Evolutionary conservation across 2,888 invertebrate species (phyloP).

Genomic region (Andrena chrysosceles): DNA sequence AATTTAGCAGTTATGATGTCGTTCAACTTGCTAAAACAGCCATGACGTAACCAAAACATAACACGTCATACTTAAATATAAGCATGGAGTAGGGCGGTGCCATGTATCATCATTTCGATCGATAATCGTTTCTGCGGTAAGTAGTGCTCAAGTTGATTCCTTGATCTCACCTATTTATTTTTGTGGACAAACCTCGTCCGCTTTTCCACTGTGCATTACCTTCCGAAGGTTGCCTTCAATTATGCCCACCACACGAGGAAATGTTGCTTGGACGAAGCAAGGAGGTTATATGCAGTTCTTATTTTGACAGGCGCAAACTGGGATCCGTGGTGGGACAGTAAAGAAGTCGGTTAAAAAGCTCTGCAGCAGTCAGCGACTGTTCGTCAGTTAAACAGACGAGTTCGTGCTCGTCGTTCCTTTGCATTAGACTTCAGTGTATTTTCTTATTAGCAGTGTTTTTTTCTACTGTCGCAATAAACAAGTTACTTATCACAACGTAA

Average conservation of each 20-base stretch:
- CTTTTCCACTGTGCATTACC: conserved; percentile 17
- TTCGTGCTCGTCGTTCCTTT: background rate
- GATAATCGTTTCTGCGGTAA: conserved; percentile 57
- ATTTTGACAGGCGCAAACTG: conserved; percentile 56
- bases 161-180: conserved; percentile 1
- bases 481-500: background rate
- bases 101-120: conserved; percentile 61
- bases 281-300: conserved; percentile 45
- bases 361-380: conserved; percentile 55
- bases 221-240: conserved; percentile 10
- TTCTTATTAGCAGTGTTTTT: conserved; percentile 1
- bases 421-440: background rate
- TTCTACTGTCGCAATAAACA: conserved; percentile 16
- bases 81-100: conserved; percentile 60
- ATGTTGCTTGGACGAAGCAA: conserved; percentile 8
- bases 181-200: conserved; percentile 6
- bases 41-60: conserved; percentile 53
- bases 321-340: conserved; percentile 36
- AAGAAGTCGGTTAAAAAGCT: conserved; percentile 34
- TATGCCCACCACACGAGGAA: background rate
- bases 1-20: background rate
- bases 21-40: conserved; percentile 4
- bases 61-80: conserved; percentile 66
- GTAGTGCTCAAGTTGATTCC: conserved; percentile 20
- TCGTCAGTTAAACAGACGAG: conserved; percentile 35